Percentiles rank a stretch among this genome's conserved stretches.
These are phyloP conservation scores for Panurus biarmicus DNA, from an alignment of 2,113 vertebrate species.

Conservation along the genomic window DNA sequence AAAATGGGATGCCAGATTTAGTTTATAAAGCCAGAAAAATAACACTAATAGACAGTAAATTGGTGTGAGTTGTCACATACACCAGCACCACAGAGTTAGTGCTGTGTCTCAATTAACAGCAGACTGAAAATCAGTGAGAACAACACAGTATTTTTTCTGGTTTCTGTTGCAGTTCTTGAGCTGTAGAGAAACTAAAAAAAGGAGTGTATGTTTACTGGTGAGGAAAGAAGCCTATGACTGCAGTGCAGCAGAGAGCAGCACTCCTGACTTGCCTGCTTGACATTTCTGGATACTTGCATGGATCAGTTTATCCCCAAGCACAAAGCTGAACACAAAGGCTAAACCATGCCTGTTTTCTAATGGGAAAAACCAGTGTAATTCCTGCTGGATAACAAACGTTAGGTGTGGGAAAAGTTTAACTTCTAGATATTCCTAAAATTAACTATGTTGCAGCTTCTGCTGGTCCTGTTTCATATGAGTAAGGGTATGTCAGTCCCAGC, in stretches of 20 bases:
- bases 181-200: neutral
- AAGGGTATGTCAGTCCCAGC: neutral
- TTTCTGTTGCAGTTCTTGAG: neutral
- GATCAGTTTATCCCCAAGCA: neutral
- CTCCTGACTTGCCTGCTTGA: neutral
- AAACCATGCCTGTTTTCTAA: neutral
- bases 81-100: neutral
- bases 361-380: neutral
- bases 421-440: neutral
- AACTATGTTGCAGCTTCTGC: neutral
- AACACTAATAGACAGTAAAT: conserved; percentile 28
- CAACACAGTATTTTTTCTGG: neutral
- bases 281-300: neutral
- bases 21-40: neutral
- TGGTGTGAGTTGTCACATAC: neutral
- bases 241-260: neutral
- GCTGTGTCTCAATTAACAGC: conserved; percentile 36
- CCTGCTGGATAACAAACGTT: neutral
- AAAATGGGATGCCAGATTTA: conserved; percentile 21
- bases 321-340: neutral
- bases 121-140: neutral
- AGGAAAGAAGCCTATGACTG: neutral
- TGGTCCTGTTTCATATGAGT: neutral
- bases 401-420: neutral
- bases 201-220: neutral